phyloP scores from a whole-genome alignment of 2,888 invertebrate species.

The Anthophora plumipes region DNA sequence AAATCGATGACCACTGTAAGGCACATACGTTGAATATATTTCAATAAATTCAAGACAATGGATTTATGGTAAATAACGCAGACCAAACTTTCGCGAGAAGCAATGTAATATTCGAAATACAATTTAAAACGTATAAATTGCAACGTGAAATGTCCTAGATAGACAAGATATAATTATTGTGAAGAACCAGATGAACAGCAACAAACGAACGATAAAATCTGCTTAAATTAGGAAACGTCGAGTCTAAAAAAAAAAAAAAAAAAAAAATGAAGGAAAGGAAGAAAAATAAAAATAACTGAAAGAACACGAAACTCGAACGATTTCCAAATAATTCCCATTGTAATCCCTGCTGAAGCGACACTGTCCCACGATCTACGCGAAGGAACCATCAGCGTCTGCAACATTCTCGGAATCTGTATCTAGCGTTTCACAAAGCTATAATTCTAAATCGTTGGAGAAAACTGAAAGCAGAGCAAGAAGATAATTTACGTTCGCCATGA shows the following conservation, averaged over 20 bases:
- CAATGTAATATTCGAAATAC: neutral
- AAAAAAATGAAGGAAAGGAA: too few relatives aligned
- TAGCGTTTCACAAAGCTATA: conserved; percentile 7
- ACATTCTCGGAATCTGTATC: conserved; percentile 2
- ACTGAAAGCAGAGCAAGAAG: conserved; percentile 8
- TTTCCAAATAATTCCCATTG: conserved; percentile 18
- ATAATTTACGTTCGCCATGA: neutral
- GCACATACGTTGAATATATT: too few relatives aligned
- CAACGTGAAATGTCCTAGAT: neutral
- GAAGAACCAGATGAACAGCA: neutral
- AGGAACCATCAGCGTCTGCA: neutral
- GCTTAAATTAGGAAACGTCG: neutral
- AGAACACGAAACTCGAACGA: neutral
- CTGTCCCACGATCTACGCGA: conserved; percentile 11
- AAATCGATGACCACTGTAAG: too few relatives aligned
- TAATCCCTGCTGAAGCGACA: neutral
- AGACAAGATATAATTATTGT: neutral
- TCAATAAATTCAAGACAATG: too few relatives aligned
- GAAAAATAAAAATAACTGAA: neutral
- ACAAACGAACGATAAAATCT: neutral
- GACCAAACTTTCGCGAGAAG: too few relatives aligned
- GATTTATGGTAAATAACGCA: too few relatives aligned
- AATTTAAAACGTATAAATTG: neutral
- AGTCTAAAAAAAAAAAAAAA: neutral
- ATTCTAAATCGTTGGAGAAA: conserved; percentile 4